Evolutionary conservation across 2,797 vertebrate species (phyloP), one percentile per base, ranked within the genome.

Genomic region (Crenuchus spilurus): DNA sequence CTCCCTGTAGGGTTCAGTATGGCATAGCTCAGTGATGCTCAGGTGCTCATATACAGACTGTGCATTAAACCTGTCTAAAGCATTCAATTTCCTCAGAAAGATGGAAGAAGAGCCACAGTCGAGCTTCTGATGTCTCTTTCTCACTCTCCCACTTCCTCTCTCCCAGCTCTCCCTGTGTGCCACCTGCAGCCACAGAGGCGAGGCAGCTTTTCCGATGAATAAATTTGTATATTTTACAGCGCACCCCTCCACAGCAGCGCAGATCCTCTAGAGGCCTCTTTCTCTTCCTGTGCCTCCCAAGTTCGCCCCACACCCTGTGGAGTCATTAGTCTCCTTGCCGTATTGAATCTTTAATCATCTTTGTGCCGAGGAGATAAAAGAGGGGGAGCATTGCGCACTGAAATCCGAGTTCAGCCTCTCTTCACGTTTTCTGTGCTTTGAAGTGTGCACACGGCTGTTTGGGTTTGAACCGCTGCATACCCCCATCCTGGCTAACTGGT

Each of bases 341-440:
- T 88, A 87, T 90, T 92, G 90, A 92, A 92, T 92, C 90, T 93
- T 92, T 92, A 93, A 93, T 92, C 91, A 91, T 92, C 84, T 91
- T 88, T 88, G 85, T 88, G 89, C 88, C 88, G 88, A 63, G 18
- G 86, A 91, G 89, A 91, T 90, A 91, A 74, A 91, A 90, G 87
- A 88, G 83, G 83, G 82, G 72, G 26, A 72, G 70, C 86, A 88
- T 91, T 89, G 87, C 89, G 89, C 85, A 82, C 87, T 84, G 87
- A 90, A 88, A 88, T 86, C 84, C 83, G 85, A 86, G 84, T 77
- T 87, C 84, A 75, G 65, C 41, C 69, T 76, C 84, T 75, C 84
- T 88, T 81, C 83, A 84, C 86, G 81, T 72, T 84, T 84, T 82
- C 85, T 86, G 82, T 61, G 76, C 87, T 92, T 91, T 91, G 88